Evolutionary conservation across 2,797 vertebrate genomes (phyloP), one percentile per base, ranked within the genome.

Genomic region (Gallirallus australis): DNA sequence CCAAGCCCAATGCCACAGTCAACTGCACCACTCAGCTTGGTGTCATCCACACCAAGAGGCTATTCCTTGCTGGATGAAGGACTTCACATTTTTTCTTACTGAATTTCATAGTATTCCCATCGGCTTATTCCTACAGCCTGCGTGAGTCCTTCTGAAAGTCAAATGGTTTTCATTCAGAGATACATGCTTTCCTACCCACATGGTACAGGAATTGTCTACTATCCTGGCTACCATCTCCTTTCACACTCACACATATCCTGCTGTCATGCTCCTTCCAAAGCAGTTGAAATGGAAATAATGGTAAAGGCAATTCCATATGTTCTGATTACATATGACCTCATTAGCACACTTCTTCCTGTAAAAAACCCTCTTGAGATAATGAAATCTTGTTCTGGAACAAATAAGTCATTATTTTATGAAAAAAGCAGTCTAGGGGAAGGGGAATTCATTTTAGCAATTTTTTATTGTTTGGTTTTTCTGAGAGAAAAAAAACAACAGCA

Each of bases 291-390:
- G 3, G 37, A 94, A 64, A 66, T 70, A 96, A 96, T 53, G 54
- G 63, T 65, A 86, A 94, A 94, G 75, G 50, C 54, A 92, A 86
- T 94, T 91, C 87, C 70, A 9, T 96, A 89, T 93, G 72, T 94
- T 97, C 96, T 89, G 91, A 95, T 96, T 95, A 93, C 28, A 90
- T 96, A 79, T 66, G 73, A 87, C 52, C 63, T 97, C 93, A 87
- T 97, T 95, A 94, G 31, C 54, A 68, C 57, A 79, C 61, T 93
- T 93, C 56, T 37, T 88, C 81, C 80, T 93, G 61, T 7, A 76
- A 39, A 61, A 81, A 88, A 47, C 21, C 48, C 31, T 88, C 78
- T 92, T 95, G 60, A 53, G 69, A 95, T 92, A 97, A 97, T 82
- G 59, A 97, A 97, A 95, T 95, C 77, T 76, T 60, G 48, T 47